Evolutionary conservation across 2,797 vertebrate species (phyloP).

Genomic region (Sebastiscus albofasciatus): DNA sequence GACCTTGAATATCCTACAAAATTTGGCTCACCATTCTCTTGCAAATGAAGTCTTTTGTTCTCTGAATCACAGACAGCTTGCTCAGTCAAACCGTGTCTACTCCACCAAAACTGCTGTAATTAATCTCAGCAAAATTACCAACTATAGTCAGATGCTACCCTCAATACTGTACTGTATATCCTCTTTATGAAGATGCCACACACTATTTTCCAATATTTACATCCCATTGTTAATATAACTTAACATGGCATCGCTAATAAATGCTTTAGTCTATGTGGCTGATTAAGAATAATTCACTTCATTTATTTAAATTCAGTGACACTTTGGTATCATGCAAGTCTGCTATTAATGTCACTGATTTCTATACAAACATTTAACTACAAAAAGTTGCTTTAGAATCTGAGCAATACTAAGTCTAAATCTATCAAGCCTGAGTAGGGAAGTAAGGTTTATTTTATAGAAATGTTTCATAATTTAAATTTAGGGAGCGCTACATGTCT

Average conservation of each 20-base stretch:
- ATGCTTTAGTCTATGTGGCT: neutral
- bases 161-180: neutral
- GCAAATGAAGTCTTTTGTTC: neutral
- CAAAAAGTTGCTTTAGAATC: conserved; percentile 10
- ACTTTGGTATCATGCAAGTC: conserved; percentile 19
- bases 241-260: neutral
- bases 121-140: neutral
- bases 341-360: conserved; percentile 1
- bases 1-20: neutral
- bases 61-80: neutral
- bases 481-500: neutral
- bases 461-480: neutral
- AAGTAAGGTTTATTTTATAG: neutral
- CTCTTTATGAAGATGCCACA: neutral
- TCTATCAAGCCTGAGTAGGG: neutral
- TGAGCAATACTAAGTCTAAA: neutral
- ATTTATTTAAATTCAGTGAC: neutral
- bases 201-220: neutral
- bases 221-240: neutral
- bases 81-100: neutral
- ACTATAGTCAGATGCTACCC: neutral
- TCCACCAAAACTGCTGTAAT: neutral
- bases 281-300: neutral
- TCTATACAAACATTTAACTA: conserved; percentile 32
- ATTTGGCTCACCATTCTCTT: neutral